Conservation (phyloP, 2,113 vertebrate species). For the Puma concolor region DNA sequence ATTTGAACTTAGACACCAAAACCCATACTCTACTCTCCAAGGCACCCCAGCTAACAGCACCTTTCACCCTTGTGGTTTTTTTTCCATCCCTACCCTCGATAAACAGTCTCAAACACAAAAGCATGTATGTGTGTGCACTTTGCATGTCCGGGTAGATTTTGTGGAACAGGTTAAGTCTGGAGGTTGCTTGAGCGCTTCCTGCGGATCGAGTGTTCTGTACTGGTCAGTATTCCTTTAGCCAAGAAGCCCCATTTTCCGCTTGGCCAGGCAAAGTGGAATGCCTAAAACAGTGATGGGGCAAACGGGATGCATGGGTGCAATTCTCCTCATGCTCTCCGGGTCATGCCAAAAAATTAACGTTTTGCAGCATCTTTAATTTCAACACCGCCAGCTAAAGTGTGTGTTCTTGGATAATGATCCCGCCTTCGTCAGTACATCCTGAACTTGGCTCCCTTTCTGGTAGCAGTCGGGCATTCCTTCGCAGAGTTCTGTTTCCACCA, state of each 20-base stretch:
- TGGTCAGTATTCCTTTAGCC: background rate
- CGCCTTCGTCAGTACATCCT: background rate
- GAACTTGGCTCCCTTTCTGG: background rate
- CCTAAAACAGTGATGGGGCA: background rate
- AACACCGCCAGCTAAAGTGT: background rate
- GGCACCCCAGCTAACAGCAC: accelerated
- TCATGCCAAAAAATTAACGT: background rate
- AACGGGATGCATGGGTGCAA: background rate
- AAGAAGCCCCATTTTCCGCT: background rate
- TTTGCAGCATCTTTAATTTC: background rate
- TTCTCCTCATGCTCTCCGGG: background rate
- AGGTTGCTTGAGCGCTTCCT: background rate
- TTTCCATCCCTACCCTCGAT: background rate
- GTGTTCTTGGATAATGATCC: background rate
- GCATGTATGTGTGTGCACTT: background rate
- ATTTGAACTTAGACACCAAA: slow-evolving; percentile 16
- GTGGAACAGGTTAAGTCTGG: background rate
- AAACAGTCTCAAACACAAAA: background rate
- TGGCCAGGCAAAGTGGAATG: background rate
- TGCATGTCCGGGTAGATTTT: background rate
- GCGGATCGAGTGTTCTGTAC: background rate
- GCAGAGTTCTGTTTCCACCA: background rate
- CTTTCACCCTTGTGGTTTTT: background rate
- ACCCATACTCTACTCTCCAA: background rate
- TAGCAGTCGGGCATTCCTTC: background rate